Evolutionary conservation across 2,797 vertebrate genomes (phyloP).

Genomic region (Tokudaia muenninki): DNA sequence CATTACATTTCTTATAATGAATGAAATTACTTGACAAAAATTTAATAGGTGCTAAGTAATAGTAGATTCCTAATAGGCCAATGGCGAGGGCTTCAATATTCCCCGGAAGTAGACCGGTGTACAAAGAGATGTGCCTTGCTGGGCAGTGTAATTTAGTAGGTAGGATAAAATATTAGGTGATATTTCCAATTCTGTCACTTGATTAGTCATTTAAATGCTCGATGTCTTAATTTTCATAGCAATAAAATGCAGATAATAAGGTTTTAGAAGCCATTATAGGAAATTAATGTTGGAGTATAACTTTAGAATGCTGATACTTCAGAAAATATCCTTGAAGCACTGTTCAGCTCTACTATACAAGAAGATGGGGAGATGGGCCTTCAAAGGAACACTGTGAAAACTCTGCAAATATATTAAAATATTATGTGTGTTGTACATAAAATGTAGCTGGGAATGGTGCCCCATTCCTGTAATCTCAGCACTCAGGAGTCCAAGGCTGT

Average conservation of each 20-base stretch:
- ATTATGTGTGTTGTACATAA: fast-evolving
- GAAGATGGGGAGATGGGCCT: not conserved
- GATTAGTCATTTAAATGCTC: conserved; percentile 37
- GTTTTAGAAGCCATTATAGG: conserved; percentile 48
- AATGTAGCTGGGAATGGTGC: not conserved
- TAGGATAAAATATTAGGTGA: conserved; percentile 42
- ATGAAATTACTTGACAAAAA: conserved; percentile 7
- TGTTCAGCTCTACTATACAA: not conserved
- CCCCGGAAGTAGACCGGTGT: not conserved
- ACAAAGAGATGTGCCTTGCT: not conserved
- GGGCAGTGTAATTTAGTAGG: conserved; percentile 38
- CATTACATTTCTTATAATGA: not conserved
- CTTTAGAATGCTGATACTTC: conserved; percentile 46
- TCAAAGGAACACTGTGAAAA: conserved; percentile 21
- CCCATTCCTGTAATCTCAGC: not conserved
- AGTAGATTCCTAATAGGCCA: not conserved
- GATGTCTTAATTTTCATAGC: conserved; percentile 62
- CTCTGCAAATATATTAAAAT: conserved; percentile 26
- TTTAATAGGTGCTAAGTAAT: not conserved
- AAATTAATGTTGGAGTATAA: conserved; percentile 63
- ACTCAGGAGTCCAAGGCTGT: not conserved
- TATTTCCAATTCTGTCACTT: conserved; percentile 36
- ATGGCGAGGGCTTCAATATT: not conserved
- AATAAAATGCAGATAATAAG: conserved; percentile 66
- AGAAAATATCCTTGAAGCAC: conserved; percentile 29